These are phyloP conservation scores for Dryobota labecula DNA, from an alignment of 2,888 invertebrate genomes.

Conservation along the genomic window DNA sequence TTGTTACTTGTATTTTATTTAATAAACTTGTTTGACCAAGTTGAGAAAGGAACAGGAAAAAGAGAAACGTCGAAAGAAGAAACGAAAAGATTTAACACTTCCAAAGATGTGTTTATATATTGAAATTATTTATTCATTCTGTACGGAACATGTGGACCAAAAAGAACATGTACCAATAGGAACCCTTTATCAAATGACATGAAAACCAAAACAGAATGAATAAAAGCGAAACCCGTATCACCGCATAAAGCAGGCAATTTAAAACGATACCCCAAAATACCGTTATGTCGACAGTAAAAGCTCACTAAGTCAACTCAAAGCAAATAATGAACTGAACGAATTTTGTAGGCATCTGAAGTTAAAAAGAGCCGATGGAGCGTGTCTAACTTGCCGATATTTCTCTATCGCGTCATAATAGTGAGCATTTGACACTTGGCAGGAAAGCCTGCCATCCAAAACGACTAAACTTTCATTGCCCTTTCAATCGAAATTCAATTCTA, in stretches of 20 bases:
- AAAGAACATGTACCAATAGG: slow-evolving; percentile 1
- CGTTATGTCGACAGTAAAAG: slow-evolving; percentile 67
- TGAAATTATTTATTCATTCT: slow-evolving; percentile 4
- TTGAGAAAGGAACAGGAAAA: neutral
- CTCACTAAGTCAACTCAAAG: slow-evolving; percentile 71
- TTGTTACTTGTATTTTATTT: neutral
- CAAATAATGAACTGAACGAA: slow-evolving; percentile 74
- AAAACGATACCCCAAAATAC: slow-evolving; percentile 61
- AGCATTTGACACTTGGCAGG: slow-evolving; percentile 79
- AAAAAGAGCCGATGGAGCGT: slow-evolving; percentile 79
- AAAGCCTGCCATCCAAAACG: slow-evolving; percentile 50
- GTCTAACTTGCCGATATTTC: slow-evolving; percentile 82
- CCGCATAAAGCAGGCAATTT: slow-evolving; percentile 68
- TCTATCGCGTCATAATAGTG: slow-evolving; percentile 81
- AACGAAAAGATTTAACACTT: neutral
- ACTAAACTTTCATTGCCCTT: slow-evolving; percentile 46
- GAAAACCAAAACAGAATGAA: slow-evolving; percentile 34
- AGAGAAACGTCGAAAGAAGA: too few relatives aligned
- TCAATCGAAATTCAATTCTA: slow-evolving; percentile 64
- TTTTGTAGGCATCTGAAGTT: slow-evolving; percentile 74
- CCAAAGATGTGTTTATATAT: neutral
- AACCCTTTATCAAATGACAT: slow-evolving; percentile 30
- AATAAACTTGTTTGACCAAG: slow-evolving; percentile 1
- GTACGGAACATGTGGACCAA: neutral
- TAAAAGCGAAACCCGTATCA: slow-evolving; percentile 67